Percentiles rank a stretch among this genome's conserved stretches.
phyloP scores from a whole-genome alignment of 2,797 vertebrate genomes.

The Myotis planiceps region DNA sequence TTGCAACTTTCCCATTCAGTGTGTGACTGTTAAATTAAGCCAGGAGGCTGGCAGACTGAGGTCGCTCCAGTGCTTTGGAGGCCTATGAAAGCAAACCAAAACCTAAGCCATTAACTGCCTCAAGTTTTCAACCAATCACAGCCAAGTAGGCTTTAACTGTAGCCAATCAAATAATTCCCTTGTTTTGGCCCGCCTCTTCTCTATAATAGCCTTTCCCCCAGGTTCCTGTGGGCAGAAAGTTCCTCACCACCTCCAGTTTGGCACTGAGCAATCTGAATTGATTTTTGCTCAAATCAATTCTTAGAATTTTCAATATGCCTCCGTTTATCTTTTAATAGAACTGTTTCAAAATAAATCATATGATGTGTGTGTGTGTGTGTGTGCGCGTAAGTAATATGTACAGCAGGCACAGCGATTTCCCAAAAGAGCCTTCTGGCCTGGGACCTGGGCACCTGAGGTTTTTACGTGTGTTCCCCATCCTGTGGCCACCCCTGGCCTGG shows the following conservation, averaged over 20 bases:
- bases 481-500: background rate
- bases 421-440: background rate
- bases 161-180: background rate
- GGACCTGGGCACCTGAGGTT: background rate
- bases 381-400: background rate
- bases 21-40: background rate
- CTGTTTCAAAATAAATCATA: background rate
- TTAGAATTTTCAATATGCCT: background rate
- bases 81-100: background rate
- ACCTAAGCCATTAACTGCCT: background rate
- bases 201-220: background rate
- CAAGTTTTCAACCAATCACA: background rate
- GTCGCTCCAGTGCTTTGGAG: too few species aligned
- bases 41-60: background rate
- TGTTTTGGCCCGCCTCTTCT: background rate
- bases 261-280: background rate
- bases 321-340: background rate
- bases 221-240: too few species aligned
- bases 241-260: background rate
- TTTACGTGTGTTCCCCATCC: background rate
- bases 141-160: background rate
- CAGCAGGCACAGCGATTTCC: background rate
- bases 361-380: background rate
- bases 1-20: background rate
- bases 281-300: background rate